phyloP scores from a whole-genome alignment of 2,888 invertebrate species.

The Epirrhoe alternata region DNA sequence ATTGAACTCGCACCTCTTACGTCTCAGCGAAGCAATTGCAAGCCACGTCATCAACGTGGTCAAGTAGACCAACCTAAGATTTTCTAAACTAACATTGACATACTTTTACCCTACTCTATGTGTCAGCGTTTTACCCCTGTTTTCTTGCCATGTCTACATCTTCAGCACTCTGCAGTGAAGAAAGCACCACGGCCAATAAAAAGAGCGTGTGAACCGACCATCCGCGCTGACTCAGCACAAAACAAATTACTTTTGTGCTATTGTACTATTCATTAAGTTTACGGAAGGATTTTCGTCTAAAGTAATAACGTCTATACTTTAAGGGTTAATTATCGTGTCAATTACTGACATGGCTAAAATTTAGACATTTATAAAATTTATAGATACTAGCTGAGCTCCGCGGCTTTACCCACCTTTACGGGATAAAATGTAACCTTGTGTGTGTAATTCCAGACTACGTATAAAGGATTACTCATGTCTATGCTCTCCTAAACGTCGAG shows the following conservation, averaged over 20 bases:
- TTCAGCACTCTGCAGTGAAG: constrained; percentile 7
- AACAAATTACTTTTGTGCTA: constrained; percentile 57
- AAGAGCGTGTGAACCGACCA: constrained; percentile 64
- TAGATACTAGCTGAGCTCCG: no score
- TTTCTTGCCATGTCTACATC: constrained; percentile 15
- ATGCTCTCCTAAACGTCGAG: no score
- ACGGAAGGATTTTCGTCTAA: constrained; percentile 5
- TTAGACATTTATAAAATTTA: no score
- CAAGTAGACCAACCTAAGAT: no score
- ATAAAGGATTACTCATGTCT: no score
- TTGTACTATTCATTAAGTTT: constrained; percentile 42
- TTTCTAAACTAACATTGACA: no score
- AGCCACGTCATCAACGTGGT: no score
- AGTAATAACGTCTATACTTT: constrained; percentile 9
- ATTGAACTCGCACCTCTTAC: no score
- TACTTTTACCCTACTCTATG: no score
- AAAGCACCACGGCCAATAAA: constrained; percentile 46
- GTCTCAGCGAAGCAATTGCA: no score
- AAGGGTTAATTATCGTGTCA: constrained; percentile 9
- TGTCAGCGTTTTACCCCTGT: neutral
- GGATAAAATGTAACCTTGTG: no score
- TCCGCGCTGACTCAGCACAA: constrained; percentile 68
- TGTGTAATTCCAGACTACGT: no score
- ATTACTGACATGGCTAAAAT: neutral
- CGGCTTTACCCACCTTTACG: neutral